A percentile compares a stretch with the other conserved stretches of the same genome.
Evolutionary conservation across 2,797 vertebrate species (phyloP).

Genomic region (Bothrops alternatus): DNA sequence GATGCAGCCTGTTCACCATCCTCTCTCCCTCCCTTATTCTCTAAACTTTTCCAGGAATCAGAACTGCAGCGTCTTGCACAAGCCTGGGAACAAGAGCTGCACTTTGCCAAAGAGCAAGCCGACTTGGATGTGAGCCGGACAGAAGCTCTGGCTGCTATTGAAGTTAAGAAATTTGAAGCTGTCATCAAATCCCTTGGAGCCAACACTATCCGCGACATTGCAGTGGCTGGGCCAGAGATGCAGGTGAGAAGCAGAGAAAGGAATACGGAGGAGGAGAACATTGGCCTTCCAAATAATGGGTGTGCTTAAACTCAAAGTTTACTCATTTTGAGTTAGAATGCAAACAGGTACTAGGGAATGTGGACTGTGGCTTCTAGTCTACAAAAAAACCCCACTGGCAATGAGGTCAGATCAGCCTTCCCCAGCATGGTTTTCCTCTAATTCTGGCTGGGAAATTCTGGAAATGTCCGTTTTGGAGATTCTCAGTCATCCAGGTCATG

Average conservation of each 20-base stretch:
- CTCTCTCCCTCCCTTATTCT: background rate
- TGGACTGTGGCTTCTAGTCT: no score
- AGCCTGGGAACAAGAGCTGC: constrained; percentile 80
- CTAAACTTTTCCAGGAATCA: constrained; percentile 70
- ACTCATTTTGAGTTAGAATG: no score
- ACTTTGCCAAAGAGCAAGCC: constrained; percentile 75
- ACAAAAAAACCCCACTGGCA: background rate
- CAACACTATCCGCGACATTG: constrained; percentile 80
- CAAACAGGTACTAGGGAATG: background rate
- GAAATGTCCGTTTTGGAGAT: no score
- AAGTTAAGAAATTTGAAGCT: constrained; percentile 77
- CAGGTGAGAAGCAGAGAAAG: constrained; percentile 73
- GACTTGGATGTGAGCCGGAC: constrained; percentile 78
- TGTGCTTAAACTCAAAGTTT: no score
- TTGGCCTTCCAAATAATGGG: background rate
- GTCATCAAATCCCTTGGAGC: constrained; percentile 77
- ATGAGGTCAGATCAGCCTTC: background rate
- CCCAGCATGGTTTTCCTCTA: background rate
- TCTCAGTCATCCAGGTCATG: no score
- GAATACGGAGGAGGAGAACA: background rate
- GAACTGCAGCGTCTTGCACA: constrained; percentile 79
- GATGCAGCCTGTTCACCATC: background rate
- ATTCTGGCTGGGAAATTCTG: background rate
- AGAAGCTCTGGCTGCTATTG: constrained; percentile 74
- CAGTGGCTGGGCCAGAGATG: constrained; percentile 82